Evolutionary conservation across 2,888 invertebrate species (phyloP).

Genomic region (Rhamnusium bicolor): DNA sequence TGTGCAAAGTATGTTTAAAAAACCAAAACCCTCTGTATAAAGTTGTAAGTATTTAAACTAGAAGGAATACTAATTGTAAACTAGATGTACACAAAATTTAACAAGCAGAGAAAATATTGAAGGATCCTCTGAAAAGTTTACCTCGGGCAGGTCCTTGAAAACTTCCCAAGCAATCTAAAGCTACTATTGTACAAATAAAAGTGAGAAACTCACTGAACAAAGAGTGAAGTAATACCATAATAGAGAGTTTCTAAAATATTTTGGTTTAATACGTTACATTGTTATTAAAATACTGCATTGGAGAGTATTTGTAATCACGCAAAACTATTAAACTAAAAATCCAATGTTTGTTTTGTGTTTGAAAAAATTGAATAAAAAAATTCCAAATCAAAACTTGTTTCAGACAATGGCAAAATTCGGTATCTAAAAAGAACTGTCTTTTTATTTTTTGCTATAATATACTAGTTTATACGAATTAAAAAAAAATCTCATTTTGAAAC

Average conservation of each 20-base stretch:
- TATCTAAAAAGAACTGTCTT: too few species aligned
- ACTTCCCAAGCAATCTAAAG: slow-evolving; percentile 20
- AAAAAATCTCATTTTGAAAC: too few species aligned
- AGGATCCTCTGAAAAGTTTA: slow-evolving; percentile 21
- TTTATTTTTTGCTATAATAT: too few species aligned
- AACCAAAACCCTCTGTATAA: neutral
- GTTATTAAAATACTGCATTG: neutral
- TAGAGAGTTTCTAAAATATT: neutral
- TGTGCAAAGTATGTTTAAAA: too few species aligned
- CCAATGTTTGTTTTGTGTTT: too few species aligned
- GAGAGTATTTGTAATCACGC: neutral
- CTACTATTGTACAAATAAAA: slow-evolving; percentile 24
- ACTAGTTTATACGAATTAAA: too few species aligned
- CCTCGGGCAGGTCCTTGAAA: slow-evolving; percentile 15
- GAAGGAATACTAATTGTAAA: slow-evolving; percentile 20
- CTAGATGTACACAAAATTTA: slow-evolving; percentile 13
- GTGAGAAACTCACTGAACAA: slow-evolving; percentile 5
- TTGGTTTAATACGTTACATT: too few species aligned
- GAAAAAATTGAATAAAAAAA: too few species aligned
- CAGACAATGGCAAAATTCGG: too few species aligned
- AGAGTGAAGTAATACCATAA: neutral
- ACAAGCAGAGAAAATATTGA: slow-evolving; percentile 12
- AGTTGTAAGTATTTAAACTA: slow-evolving; percentile 8
- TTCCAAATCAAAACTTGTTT: too few species aligned
- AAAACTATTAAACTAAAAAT: neutral